Evolutionary conservation across 2,888 invertebrate genomes (phyloP).

Genomic region (Quadroppia sp.): DNA sequence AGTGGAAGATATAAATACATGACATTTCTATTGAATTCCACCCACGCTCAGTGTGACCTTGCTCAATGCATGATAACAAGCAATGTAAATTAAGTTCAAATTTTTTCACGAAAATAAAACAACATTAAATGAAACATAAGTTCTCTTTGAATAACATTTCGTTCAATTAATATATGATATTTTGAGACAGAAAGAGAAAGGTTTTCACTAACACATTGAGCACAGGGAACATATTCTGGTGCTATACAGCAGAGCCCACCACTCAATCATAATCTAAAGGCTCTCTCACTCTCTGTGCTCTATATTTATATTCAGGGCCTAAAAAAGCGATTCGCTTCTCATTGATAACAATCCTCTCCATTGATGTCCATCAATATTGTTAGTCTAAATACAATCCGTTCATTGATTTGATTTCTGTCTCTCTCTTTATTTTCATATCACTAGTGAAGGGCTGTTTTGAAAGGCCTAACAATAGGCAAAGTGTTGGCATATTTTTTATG

Average conservation of each 20-base stretch:
- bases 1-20: too few species aligned
- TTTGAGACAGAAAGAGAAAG: too few species aligned
- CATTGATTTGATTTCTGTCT: conserved; percentile 15
- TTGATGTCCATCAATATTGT: neutral
- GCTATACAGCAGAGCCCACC: neutral
- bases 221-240: neutral
- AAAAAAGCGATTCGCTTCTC: neutral
- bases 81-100: too few species aligned
- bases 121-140: too few species aligned
- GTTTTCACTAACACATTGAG: neutral
- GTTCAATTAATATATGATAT: too few species aligned
- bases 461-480: neutral
- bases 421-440: conserved; percentile 14
- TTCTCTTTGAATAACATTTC: too few species aligned
- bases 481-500: conserved; percentile 30
- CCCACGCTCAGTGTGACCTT: too few species aligned
- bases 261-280: conserved; percentile 6
- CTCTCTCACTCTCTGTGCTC: neutral
- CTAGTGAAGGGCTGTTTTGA: neutral
- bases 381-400: neutral
- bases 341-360: neutral
- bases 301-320: neutral
- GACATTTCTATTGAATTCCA: too few species aligned
- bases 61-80: too few species aligned
- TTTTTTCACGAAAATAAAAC: too few species aligned